Conservation (phyloP, 2,797 vertebrate genomes). For the Macropus fuliginosus region DNA sequence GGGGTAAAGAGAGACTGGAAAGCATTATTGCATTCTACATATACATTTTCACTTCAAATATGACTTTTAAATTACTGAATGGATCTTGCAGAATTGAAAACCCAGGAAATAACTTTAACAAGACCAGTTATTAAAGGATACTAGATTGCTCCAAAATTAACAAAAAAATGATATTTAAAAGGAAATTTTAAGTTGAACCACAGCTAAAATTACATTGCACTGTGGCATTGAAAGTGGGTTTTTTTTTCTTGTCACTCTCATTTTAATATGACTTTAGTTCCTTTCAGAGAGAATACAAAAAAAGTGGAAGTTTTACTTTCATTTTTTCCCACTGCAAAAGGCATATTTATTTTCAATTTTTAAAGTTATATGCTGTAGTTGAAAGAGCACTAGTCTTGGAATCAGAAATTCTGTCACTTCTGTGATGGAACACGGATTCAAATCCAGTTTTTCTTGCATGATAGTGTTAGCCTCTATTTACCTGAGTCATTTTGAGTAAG, state of each 20-base stretch:
- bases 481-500: background rate
- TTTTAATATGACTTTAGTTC: background rate
- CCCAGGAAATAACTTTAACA: conserved; percentile 16
- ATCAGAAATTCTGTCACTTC: background rate
- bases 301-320: background rate
- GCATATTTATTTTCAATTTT: background rate
- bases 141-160: background rate
- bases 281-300: background rate
- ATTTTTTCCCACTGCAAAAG: background rate
- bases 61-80: background rate
- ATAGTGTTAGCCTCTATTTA: background rate
- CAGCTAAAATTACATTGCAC: background rate
- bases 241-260: background rate
- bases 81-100: background rate
- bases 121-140: background rate
- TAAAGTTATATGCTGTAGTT: background rate
- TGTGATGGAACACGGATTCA: background rate
- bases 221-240: background rate
- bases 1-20: background rate
- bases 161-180: background rate
- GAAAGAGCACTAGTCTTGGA: background rate
- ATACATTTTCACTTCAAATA: background rate
- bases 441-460: background rate
- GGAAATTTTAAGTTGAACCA: background rate
- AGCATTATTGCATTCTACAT: background rate